phyloP scores from a whole-genome alignment of 2,797 vertebrate species.

The Euphonia xanthogaster region DNA sequence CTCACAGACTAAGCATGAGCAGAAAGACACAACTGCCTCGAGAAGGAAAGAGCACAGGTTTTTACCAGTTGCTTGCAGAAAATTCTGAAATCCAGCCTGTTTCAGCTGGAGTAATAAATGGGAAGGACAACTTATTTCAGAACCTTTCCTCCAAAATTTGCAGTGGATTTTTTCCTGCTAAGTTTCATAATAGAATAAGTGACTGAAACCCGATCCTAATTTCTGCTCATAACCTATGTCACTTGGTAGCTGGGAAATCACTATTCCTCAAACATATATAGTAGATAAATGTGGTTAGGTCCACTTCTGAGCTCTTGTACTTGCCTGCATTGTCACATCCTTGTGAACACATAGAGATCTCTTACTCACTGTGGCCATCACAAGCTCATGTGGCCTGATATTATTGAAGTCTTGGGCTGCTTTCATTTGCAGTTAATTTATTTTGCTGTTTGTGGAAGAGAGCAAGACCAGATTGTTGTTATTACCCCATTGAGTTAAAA shows the following conservation, averaged over 20 bases:
- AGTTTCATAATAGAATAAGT: not conserved
- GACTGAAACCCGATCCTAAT: not conserved
- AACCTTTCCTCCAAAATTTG: not conserved
- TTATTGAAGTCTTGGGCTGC: not conserved
- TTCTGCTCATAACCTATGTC: not conserved
- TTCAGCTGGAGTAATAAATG: not conserved
- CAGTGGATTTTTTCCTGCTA: not conserved
- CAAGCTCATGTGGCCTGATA: not conserved
- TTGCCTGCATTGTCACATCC: not conserved
- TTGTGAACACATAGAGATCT: not conserved
- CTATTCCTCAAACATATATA: not conserved
- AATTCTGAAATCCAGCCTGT: not conserved
- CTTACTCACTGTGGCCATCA: not conserved
- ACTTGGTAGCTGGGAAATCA: not conserved
- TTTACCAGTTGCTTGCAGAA: not conserved
- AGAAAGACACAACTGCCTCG: not conserved
- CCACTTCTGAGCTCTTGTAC: not conserved
- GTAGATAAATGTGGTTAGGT: not conserved
- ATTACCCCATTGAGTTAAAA: not conserved
- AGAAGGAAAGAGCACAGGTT: not conserved
- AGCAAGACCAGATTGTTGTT: not conserved
- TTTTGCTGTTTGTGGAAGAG: not conserved
- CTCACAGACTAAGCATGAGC: fast-evolving
- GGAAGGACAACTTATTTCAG: not conserved
- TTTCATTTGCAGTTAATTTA: not conserved